Base-by-base conservation (phyloP, 2,888 invertebrate species). In the Pardosa pseudoannulata region DNA sequence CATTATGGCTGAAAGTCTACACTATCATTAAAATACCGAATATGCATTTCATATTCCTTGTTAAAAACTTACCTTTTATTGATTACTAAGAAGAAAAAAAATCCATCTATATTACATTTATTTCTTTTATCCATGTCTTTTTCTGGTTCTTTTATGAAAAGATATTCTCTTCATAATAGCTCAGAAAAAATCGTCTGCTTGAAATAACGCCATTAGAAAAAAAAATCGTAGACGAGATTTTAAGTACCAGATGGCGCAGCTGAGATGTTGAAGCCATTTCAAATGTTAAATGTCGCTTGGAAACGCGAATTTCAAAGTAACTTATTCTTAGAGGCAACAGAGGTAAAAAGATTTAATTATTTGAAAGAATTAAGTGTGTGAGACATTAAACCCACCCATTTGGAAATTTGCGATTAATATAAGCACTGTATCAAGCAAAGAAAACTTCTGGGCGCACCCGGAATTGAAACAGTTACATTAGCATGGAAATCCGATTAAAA, bases 161-260 rank as follows among this genome's bases (percentile, higher is more conserved):
- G n/a, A 46, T 9, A 46, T 2, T 6, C 16, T 36, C 9, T n/a
- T n/a, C 36, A 7, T 7, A 36, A 36, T 5, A 36, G 36, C 36
- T 7, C 6, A 36, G n/a, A n/a, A n/a, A n/a, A 56, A 23, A 23
- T 56, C 56, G 56, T 23, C 19, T 56, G 56, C 56, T 19, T 2
- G n/a, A 56, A 56, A 23, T 6, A 56, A 56, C n/a, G 23, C n/a
- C 23, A 6, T 19, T n/a, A n/a, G 23, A 56, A 56, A 56, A n/a
- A 16, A 56, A 56, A 56, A 56, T 23, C 1, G 56, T 23, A 56
- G 9, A 56, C 23, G 56, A 23, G 56, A 56, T 56, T 56, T 56
- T 56, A 56, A 56, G 23, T 23, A 23, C 56, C 56, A 56, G 56
- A 56, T 56, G 56, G 56, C 56, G 56, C 23, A 56, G 11, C 23